These are phyloP conservation scores for Ochropacha duplaris DNA, from an alignment of 2,888 invertebrate species.

Conservation along the genomic window DNA sequence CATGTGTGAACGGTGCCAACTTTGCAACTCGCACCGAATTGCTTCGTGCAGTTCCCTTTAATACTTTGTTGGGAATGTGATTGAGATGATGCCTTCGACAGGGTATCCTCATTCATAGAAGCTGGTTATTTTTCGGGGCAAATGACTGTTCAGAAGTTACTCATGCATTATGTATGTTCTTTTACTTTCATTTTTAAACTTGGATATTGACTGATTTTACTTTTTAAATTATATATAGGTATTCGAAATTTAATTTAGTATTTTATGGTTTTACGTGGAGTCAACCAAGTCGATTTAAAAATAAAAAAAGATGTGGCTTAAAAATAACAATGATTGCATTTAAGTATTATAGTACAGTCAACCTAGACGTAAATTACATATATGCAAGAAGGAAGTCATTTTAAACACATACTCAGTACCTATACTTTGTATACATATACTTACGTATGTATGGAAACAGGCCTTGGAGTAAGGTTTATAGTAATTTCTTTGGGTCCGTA, in stretches of 20 bases:
- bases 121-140: neutral
- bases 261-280: no score
- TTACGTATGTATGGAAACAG: neutral
- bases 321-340: neutral
- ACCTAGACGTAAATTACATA: neutral
- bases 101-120: neutral
- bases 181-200: no score
- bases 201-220: no score
- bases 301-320: no score
- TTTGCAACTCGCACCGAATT: neutral
- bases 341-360: neutral
- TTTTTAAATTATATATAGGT: neutral
- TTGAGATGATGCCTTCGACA: neutral
- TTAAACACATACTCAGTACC: neutral
- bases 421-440: neutral
- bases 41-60: neutral
- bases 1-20: conserved; percentile 9
- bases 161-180: neutral
- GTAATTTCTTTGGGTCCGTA: conserved; percentile 61
- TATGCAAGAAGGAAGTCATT: neutral
- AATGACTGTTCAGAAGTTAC: neutral
- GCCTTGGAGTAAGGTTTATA: conserved; percentile 31
- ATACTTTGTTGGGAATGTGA: conserved; percentile 5
- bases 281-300: no score
- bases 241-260: neutral